phyloP scores from a whole-genome alignment of 2,113 vertebrate species.

The Macrotis lagotis region DNA sequence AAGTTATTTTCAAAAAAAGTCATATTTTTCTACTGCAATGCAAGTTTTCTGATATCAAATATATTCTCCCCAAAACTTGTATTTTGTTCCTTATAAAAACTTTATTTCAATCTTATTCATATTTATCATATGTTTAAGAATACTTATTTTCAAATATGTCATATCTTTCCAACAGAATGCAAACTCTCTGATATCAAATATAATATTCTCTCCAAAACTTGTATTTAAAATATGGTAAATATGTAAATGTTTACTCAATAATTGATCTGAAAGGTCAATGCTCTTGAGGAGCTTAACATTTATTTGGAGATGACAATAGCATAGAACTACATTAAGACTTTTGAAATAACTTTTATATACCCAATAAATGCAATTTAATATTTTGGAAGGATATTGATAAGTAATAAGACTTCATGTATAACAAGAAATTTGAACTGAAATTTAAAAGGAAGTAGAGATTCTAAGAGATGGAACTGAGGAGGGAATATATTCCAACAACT shows the following conservation, averaged over 20 bases:
- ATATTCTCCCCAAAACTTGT: neutral
- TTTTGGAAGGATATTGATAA: neutral
- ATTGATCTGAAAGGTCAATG: slow-evolving; percentile 28
- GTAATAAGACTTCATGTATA: neutral
- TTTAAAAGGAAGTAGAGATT: neutral
- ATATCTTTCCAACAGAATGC: neutral
- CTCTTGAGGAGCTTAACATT: slow-evolving; percentile 18
- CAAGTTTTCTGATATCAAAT: neutral
- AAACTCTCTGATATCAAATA: neutral
- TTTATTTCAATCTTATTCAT: neutral
- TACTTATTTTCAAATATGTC: neutral
- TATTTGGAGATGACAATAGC: neutral
- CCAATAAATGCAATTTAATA: neutral
- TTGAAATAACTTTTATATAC: neutral
- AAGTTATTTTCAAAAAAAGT: neutral
- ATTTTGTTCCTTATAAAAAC: neutral
- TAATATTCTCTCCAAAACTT: neutral
- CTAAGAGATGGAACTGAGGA: neutral
- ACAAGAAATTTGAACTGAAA: neutral
- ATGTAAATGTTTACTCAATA: neutral
- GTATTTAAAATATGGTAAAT: neutral
- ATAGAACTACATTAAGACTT: neutral
- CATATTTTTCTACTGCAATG: neutral
- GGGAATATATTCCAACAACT: neutral
- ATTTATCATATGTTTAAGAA: neutral